These are phyloP conservation scores for Drosophila sordidula DNA, from an alignment of 2,888 invertebrate species.

Conservation along the genomic window DNA sequence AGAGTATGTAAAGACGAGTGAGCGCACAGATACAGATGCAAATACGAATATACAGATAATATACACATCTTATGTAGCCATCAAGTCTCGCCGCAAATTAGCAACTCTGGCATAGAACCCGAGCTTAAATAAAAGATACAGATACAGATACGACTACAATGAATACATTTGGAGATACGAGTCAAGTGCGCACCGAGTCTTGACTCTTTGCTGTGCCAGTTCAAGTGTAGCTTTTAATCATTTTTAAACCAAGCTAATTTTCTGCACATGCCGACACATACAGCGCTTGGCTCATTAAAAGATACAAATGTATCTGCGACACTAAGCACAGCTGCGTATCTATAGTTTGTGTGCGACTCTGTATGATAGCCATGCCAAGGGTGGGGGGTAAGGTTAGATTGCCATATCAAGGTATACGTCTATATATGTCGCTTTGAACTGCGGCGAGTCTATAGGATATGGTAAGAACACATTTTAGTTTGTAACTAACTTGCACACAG, in stretches of 20 bases:
- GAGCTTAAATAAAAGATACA: slow-evolving; percentile 6
- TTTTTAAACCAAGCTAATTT: slow-evolving; percentile 35
- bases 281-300: slow-evolving; percentile 42
- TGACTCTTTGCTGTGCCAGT: slow-evolving; percentile 47
- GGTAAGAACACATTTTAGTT: too few relatives aligned
- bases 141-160: slow-evolving; percentile 5
- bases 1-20: neutral
- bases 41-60: neutral
- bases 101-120: slow-evolving; percentile 32
- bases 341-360: neutral
- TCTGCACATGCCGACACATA: slow-evolving; percentile 22
- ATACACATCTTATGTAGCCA: slow-evolving; percentile 4
- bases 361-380: neutral
- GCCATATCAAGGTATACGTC: neutral
- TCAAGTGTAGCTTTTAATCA: slow-evolving; percentile 48
- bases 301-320: slow-evolving; percentile 46
- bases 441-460: too few relatives aligned
- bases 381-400: slow-evolving; percentile 2
- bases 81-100: slow-evolving; percentile 22
- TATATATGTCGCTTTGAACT: neutral
- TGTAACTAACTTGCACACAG: too few relatives aligned
- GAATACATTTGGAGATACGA: slow-evolving; percentile 4
- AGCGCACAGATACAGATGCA: slow-evolving; percentile 6
- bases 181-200: slow-evolving; percentile 29
- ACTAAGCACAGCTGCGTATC: neutral